A percentile compares a stretch with the other conserved stretches of the same genome.
Conservation (phyloP, 2,797 vertebrate genomes). For the Takifugu rubripes region DNA sequence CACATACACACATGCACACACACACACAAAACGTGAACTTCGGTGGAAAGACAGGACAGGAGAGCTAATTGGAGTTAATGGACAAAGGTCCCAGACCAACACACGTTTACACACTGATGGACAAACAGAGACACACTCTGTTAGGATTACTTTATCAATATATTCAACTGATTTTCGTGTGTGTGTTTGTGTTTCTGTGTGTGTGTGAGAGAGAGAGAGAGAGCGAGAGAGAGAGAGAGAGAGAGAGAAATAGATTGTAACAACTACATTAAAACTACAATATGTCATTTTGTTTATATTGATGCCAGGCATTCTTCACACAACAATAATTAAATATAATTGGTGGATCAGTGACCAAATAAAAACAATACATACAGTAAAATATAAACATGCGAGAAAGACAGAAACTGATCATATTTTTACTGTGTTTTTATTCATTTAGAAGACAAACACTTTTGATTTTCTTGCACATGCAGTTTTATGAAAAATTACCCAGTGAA, state of each 20-base stretch:
- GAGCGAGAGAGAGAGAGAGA: not conserved
- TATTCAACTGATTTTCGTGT: not conserved
- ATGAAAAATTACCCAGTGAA: constrained; percentile 18
- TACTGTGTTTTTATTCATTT: constrained; percentile 24
- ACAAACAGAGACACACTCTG: constrained; percentile 34
- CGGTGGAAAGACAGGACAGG: constrained; percentile 15
- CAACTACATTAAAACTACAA: no score
- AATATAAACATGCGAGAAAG: not conserved
- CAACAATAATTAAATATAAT: not conserved
- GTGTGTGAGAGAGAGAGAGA: not conserved
- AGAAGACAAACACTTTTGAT: constrained; percentile 27
- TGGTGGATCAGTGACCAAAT: constrained; percentile 15
- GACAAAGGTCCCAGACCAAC: constrained; percentile 11
- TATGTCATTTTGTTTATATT: not conserved
- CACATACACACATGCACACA: constrained; percentile 4
- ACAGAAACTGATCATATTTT: constrained; percentile 13
- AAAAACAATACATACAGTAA: constrained; percentile 42
- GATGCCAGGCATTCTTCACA: constrained; percentile 1
- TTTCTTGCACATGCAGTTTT: constrained; percentile 34
- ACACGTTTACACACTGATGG: constrained; percentile 21
- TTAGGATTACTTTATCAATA: constrained; percentile 20
- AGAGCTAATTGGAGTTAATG: constrained; percentile 47
- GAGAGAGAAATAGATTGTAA: not conserved
- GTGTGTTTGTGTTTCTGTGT: constrained; percentile 4
- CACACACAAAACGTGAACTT: constrained; percentile 1